These are phyloP conservation scores for Setophaga petechia DNA, from an alignment of 2,113 vertebrate species.

Conservation along the genomic window DNA sequence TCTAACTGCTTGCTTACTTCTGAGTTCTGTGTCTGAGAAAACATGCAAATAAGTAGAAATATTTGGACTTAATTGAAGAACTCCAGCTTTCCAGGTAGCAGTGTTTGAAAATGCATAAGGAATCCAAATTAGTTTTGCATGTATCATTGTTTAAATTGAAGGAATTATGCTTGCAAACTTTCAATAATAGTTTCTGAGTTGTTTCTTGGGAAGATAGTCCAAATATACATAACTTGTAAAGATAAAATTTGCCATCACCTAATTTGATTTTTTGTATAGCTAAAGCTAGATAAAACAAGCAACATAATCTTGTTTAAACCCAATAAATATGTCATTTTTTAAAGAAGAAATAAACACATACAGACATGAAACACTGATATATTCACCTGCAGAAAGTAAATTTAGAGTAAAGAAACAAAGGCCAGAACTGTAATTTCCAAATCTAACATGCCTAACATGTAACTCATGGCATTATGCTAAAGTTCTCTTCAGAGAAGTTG, in stretches of 20 bases:
- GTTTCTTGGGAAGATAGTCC: neutral
- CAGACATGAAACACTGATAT: neutral
- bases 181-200: neutral
- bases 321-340: neutral
- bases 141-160: neutral
- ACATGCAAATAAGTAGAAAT: neutral
- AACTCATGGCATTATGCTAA: neutral
- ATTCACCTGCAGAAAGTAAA: neutral
- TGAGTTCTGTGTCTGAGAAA: neutral
- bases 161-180: neutral
- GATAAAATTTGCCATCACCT: neutral
- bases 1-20: neutral
- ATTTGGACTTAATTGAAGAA: neutral
- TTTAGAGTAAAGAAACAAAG: neutral
- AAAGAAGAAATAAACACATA: neutral
- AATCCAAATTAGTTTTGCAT: neutral
- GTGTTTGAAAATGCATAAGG: neutral
- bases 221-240: neutral
- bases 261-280: neutral
- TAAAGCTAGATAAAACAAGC: neutral
- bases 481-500: conserved; percentile 13
- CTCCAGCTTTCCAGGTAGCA: neutral
- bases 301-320: neutral
- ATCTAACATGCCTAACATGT: neutral
- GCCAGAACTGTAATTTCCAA: neutral